phyloP scores from a whole-genome alignment of 2,113 vertebrate genomes.

The Gymnarchus niloticus region DNA sequence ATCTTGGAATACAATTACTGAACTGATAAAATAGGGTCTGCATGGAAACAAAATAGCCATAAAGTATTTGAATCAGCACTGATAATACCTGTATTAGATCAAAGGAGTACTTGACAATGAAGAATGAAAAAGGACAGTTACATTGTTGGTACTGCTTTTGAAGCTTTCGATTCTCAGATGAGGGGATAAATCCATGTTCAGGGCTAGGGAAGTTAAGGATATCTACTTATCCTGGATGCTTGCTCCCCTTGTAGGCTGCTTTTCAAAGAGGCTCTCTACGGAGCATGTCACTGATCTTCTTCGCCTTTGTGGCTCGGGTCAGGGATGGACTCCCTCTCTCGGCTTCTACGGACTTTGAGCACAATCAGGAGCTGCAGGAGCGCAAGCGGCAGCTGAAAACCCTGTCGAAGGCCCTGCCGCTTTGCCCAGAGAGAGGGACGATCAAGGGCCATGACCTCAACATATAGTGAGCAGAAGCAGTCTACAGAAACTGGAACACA shows the following conservation, averaged over 20 bases:
- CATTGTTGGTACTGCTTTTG: neutral
- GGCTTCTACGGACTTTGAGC: slow-evolving; percentile 89
- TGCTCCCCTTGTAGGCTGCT: slow-evolving; percentile 52
- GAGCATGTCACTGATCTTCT: slow-evolving; percentile 95
- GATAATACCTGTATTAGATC: neutral
- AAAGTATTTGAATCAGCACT: neutral
- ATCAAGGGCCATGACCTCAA: slow-evolving; percentile 68
- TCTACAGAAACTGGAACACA: neutral
- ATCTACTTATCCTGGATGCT: neutral
- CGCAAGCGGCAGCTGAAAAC: slow-evolving; percentile 77
- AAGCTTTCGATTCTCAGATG: neutral
- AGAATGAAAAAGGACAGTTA: neutral
- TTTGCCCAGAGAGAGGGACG: slow-evolving; percentile 70
- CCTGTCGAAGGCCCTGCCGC: slow-evolving; percentile 63
- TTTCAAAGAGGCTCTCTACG: slow-evolving; percentile 63
- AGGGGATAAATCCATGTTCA: neutral
- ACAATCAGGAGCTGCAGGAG: slow-evolving; percentile 77
- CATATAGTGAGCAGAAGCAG: slow-evolving; percentile 71
- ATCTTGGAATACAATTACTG: neutral
- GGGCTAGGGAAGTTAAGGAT: neutral
- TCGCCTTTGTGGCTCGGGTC: slow-evolving; percentile 85
- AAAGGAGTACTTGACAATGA: neutral
- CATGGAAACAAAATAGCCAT: neutral
- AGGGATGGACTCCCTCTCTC: slow-evolving; percentile 95
- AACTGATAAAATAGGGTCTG: neutral